Evolutionary conservation across 2,888 invertebrate species (phyloP).

Genomic region (Drosophila mimica): DNA sequence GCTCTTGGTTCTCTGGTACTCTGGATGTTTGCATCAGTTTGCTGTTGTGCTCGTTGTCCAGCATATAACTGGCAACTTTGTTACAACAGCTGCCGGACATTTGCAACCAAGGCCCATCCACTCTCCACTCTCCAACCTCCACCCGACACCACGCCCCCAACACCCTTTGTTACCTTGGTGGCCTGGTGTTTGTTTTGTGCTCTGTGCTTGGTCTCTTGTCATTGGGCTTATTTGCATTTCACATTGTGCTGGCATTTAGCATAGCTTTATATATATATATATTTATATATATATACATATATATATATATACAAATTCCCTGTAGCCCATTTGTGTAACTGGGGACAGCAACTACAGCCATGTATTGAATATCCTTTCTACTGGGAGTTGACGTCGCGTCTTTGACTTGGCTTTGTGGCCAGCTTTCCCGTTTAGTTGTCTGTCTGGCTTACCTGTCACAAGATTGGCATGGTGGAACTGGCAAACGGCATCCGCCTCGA

Average conservation of each 20-base stretch:
- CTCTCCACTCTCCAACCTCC: neutral
- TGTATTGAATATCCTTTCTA: constrained; percentile 29
- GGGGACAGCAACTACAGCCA: neutral
- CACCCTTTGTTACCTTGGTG: constrained; percentile 6
- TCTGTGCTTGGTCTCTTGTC: constrained; percentile 29
- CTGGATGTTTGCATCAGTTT: constrained; percentile 53
- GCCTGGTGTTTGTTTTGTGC: constrained; percentile 6
- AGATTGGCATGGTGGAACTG: constrained; percentile 93
- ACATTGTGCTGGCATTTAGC: constrained; percentile 59
- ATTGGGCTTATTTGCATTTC: constrained; percentile 73
- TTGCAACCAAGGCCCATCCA: constrained; percentile 28
- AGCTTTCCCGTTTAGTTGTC: neutral
- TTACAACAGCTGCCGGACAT: constrained; percentile 54
- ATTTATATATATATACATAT: neutral
- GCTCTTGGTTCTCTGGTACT: constrained; percentile 14
- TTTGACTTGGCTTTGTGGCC: constrained; percentile 32
- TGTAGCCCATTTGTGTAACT: neutral
- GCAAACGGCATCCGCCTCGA: constrained; percentile 93
- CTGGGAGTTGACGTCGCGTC: constrained; percentile 6
- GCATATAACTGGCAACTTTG: constrained; percentile 8
- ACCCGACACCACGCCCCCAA: neutral
- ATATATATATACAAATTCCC: neutral
- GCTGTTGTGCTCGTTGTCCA: constrained; percentile 23
- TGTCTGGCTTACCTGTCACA: constrained; percentile 89
- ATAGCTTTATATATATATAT: constrained; percentile 36